Conservation (phyloP, 1,140 invertebrate genomes). For the Drosophila melanogaster region DNA sequence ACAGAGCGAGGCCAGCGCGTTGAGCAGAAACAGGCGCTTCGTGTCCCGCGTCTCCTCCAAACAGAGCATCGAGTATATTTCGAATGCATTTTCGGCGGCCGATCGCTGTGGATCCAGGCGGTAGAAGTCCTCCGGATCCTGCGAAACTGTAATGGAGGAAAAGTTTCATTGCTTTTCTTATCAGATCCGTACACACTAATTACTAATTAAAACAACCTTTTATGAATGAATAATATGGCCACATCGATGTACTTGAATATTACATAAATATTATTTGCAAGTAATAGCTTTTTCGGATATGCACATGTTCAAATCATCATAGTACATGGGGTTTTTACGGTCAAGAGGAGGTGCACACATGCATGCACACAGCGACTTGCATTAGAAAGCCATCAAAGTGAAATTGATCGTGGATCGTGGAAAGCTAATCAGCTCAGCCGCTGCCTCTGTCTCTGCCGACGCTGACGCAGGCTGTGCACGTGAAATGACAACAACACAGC, state of each 20-base stretch:
- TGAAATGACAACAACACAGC: conserved; percentile 25
- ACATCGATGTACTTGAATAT: too few relatives aligned
- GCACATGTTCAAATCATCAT: too few relatives aligned
- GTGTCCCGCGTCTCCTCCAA: conserved; percentile 74
- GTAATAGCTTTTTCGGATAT: too few relatives aligned
- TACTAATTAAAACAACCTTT: too few relatives aligned
- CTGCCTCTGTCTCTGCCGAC: neutral
- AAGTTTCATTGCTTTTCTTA: neutral
- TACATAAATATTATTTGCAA: too few relatives aligned
- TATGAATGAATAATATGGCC: too few relatives aligned
- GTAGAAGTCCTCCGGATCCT: conserved; percentile 80
- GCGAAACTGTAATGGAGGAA: conserved; percentile 54
- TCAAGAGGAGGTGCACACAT: too few relatives aligned
- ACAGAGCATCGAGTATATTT: conserved; percentile 76
- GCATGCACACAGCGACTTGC: neutral
- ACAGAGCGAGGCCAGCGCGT: conserved; percentile 77
- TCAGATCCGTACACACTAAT: too few relatives aligned
- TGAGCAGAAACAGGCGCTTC: conserved; percentile 79
- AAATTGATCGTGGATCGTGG: conserved; percentile 22
- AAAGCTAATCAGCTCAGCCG: conserved; percentile 18
- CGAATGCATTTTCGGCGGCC: conserved; percentile 77
- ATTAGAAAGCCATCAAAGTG: conserved; percentile 22
- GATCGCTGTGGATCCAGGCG: conserved; percentile 76
- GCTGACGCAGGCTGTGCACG: conserved; percentile 22
- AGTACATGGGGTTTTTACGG: too few relatives aligned